These are phyloP conservation scores for Rhinoraja longicauda DNA, from an alignment of 2,797 vertebrate genomes.

Conservation along the genomic window DNA sequence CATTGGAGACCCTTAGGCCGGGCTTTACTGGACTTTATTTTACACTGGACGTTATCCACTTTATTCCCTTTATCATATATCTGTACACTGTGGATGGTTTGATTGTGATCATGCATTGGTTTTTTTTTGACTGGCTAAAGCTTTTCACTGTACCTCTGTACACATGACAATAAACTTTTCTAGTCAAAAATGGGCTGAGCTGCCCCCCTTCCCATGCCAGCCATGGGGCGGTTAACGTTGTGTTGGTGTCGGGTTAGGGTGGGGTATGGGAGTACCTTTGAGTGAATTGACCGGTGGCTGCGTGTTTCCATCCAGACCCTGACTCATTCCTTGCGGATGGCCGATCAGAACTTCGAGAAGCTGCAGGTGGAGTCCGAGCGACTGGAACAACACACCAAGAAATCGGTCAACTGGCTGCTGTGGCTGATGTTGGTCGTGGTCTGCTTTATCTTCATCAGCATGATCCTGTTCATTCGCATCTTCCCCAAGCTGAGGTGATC, in stretches of 20 bases:
- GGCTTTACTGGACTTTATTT: too few species aligned
- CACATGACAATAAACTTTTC: too few species aligned
- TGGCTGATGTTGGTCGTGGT: conserved; percentile 92
- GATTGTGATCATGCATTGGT: too few species aligned
- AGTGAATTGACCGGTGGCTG: neutral
- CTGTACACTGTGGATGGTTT: too few species aligned
- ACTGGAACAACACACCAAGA: conserved; percentile 89
- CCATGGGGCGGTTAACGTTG: too few species aligned
- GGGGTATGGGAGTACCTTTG: neutral
- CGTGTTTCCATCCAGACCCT: conserved; percentile 64
- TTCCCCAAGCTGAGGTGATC: conserved; percentile 84
- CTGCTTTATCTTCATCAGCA: conserved; percentile 90
- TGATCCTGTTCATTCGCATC: conserved; percentile 94
- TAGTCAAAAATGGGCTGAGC: too few species aligned
- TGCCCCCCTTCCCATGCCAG: too few species aligned
- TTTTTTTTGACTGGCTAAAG: too few species aligned
- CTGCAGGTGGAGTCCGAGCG: conserved; percentile 89
- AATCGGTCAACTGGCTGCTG: conserved; percentile 93
- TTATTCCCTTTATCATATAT: too few species aligned
- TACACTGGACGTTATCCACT: too few species aligned
- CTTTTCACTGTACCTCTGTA: too few species aligned
- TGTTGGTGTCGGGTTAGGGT: neutral
- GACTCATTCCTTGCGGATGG: conserved; percentile 83
- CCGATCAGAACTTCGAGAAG: conserved; percentile 90
- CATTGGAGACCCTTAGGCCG: too few species aligned